Evolutionary conservation across 2,797 vertebrate species (phyloP).

Genomic region (Petrocephalus schoutedeni): DNA sequence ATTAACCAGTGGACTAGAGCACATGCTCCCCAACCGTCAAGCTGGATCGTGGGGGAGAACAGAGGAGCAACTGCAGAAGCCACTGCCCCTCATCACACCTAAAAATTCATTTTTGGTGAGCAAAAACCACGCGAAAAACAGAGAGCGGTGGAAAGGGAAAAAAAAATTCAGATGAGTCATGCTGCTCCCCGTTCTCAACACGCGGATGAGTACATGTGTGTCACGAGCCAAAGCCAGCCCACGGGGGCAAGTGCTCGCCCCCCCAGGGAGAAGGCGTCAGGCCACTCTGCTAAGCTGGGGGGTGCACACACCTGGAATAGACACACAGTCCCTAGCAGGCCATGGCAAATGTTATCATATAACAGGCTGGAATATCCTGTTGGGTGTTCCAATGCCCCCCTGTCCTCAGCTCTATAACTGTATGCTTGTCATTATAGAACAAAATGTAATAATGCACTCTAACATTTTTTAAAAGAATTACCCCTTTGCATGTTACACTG

Average conservation of each 20-base stretch:
- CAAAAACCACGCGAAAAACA: neutral
- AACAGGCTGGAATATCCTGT: neutral
- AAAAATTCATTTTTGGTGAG: neutral
- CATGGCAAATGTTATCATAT: neutral
- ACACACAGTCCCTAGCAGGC: neutral
- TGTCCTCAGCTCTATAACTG: neutral
- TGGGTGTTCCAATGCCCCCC: neutral
- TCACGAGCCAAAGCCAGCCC: neutral
- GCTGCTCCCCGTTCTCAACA: neutral
- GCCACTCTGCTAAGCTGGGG: neutral
- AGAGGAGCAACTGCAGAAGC: neutral
- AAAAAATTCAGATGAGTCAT: conserved; percentile 1
- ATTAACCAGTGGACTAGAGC: neutral
- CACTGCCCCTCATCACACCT: neutral
- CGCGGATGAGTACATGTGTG: neutral
- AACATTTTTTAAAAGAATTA: too few relatives aligned
- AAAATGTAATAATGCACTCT: neutral
- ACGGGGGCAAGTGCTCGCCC: neutral
- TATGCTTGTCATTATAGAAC: neutral
- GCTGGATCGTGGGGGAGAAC: neutral
- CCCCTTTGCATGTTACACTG: too few relatives aligned
- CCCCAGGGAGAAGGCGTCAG: neutral
- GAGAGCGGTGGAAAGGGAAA: neutral
- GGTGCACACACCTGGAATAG: neutral
- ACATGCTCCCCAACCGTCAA: neutral